A percentile compares a stretch with the other conserved stretches of the same genome.
Evolutionary conservation across 53 echinoderm and acorn worm genomes (phyloP).

Genomic region (Patiria pectinifera): DNA sequence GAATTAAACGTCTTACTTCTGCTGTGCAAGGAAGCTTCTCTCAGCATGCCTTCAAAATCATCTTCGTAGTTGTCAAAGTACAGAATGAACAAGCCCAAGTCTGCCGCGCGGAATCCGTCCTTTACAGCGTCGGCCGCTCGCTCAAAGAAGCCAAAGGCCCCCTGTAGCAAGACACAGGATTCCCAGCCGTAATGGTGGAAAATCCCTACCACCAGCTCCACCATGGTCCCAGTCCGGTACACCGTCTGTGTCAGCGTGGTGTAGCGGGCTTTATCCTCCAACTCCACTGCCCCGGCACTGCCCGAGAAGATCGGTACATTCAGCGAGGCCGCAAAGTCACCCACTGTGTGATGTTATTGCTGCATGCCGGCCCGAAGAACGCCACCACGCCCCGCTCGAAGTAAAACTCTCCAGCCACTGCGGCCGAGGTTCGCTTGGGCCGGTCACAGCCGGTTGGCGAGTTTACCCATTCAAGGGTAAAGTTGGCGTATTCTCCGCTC

Average conservation of each 20-base stretch:
- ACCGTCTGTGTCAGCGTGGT: constrained; percentile 40
- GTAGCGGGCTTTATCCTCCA: constrained; percentile 69
- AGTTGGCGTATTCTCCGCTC: constrained; percentile 72
- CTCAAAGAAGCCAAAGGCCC: background rate
- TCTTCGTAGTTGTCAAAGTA: background rate
- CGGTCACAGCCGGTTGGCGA: constrained; percentile 26
- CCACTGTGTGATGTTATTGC: constrained; percentile 64
- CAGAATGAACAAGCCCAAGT: background rate
- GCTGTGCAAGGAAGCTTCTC: background rate
- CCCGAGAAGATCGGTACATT: constrained; percentile 76
- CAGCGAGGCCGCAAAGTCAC: constrained; percentile 73
- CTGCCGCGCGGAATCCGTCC: background rate
- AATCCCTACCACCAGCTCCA: background rate
- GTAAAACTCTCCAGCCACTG: constrained; percentile 23
- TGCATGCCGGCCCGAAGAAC: constrained; percentile 87
- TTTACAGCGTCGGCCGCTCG: background rate
- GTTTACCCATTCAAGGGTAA: constrained; percentile 46
- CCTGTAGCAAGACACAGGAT: background rate
- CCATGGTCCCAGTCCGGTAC: constrained; percentile 6
- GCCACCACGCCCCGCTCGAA: constrained; percentile 50
- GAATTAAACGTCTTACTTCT: background rate
- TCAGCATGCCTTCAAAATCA: background rate
- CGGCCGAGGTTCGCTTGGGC: background rate
- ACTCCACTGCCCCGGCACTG: background rate
- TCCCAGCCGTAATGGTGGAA: constrained; percentile 15